Percentiles rank a stretch among this genome's conserved stretches.
Evolutionary conservation across 2,888 invertebrate species (phyloP).

Genomic region (Caenorhabditis sp.): DNA sequence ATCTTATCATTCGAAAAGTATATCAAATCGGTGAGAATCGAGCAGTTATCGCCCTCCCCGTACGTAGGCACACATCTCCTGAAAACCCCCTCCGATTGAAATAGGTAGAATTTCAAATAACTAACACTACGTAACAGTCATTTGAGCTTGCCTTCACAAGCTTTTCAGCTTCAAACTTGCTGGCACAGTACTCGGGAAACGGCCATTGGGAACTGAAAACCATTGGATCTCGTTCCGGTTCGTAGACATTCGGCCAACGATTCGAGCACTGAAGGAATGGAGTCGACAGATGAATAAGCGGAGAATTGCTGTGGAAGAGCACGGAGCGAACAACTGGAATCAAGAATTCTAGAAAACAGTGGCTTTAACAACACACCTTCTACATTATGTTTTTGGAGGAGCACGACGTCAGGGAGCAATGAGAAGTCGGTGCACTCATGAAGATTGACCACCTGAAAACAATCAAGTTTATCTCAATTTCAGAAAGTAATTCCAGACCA

Average conservation of each 20-base stretch:
- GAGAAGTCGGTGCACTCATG: conserved; percentile 72
- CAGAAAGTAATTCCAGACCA: conserved; percentile 7
- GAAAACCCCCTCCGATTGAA: too few relatives aligned
- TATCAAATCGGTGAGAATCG: conserved; percentile 66
- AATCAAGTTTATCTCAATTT: background rate
- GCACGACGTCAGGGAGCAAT: conserved; percentile 56
- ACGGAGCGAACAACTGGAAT: conserved; percentile 33
- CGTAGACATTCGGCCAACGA: conserved; percentile 73
- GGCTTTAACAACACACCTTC: too few relatives aligned
- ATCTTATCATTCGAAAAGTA: conserved; percentile 55
- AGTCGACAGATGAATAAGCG: conserved; percentile 69
- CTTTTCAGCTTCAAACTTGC: conserved; percentile 68
- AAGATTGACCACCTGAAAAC: conserved; percentile 67
- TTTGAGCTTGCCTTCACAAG: conserved; percentile 41
- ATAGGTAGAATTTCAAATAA: too few relatives aligned
- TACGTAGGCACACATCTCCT: conserved; percentile 61
- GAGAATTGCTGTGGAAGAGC: conserved; percentile 33
- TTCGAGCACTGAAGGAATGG: conserved; percentile 72
- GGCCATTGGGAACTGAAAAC: conserved; percentile 62
- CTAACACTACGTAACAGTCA: conserved; percentile 54
- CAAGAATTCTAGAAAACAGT: conserved; percentile 21
- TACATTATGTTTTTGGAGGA: conserved; percentile 66
- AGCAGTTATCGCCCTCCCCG: conserved; percentile 64
- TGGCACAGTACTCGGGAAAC: conserved; percentile 68
- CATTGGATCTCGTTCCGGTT: conserved; percentile 62